Evolutionary conservation across 2,888 invertebrate species (phyloP), one percentile per base, ranked within the genome.

Genomic region (Ennomos erosarius): DNA sequence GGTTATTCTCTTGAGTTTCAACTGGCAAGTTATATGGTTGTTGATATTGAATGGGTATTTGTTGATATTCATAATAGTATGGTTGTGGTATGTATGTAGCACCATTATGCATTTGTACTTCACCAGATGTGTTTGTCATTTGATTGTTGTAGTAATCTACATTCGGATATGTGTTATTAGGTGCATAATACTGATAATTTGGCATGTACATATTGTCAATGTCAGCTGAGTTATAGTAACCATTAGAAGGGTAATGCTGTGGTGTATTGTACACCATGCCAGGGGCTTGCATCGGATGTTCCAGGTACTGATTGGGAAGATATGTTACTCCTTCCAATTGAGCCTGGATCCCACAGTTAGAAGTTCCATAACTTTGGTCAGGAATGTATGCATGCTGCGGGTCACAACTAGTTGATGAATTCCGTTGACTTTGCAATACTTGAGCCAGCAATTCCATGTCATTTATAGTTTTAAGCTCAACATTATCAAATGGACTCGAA

Each of bases 401-500:
- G n/a, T 77, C 73, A 67, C 85, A 83, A 58, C 78, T 85, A 6
- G 78, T 74, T 11, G 75, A 57, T 0, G 87, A 82, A 6, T 85
- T 84, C 56, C 80, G 78, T 79, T 94, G 84, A 71, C 80, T 85
- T 66, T 90, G 89, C 62, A 95, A 81, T 45, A 98, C 97, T 85
- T 97, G 96, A 10, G 98, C 98, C 65, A 98, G 88, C 80, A 97
- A 95, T 85, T 97, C 98, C 94, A 98, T 95, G 79, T 98, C 98
- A 88, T 98, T 98, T 59, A 98, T 96, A 42, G 97, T 97, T 87
- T 98, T 97, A 52, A 98, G 85, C 88, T 97, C 98, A 87, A 98
- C 95, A 88, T 97, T 97, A 90, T 98, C 98, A 88, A 98, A 98
- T 0, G 98, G 98, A 82, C 97, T 98, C 53, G 97, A 97, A 49